Evolutionary conservation across 2,888 invertebrate genomes (phyloP).

Genomic region (Diarsia dahlii): DNA sequence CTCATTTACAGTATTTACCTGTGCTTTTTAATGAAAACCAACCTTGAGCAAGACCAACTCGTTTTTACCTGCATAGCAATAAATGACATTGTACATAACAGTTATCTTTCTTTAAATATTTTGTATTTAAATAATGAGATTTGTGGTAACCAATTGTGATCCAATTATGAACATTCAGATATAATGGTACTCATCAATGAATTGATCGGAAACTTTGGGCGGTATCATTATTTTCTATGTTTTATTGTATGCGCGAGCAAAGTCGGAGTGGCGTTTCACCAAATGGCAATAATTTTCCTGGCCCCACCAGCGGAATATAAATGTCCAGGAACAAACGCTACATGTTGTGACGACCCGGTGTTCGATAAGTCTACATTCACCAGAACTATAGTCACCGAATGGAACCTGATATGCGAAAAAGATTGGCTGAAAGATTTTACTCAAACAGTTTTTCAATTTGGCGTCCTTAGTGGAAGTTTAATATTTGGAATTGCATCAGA

Average conservation of each 20-base stretch:
- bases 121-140: constrained; percentile 37
- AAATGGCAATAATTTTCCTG: constrained; percentile 88
- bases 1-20: constrained; percentile 2
- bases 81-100: constrained; percentile 30
- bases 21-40: constrained; percentile 26
- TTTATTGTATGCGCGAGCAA: constrained; percentile 84
- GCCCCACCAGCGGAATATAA: constrained; percentile 82
- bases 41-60: constrained; percentile 54
- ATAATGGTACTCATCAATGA: constrained; percentile 79
- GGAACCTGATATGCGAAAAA: constrained; percentile 93
- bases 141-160: constrained; percentile 10
- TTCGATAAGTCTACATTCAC: constrained; percentile 92
- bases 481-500: constrained; percentile 93
- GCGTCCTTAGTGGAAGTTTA: constrained; percentile 93
- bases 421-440: constrained; percentile 92
- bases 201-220: constrained; percentile 79
- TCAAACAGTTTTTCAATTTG: constrained; percentile 94
- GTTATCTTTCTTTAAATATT: constrained; percentile 36
- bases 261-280: constrained; percentile 89
- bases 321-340: constrained; percentile 74
- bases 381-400: constrained; percentile 93
- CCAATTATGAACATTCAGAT: constrained; percentile 60
- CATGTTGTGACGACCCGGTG: constrained; percentile 89
- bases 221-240: constrained; percentile 74
- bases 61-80: constrained; percentile 48